These are phyloP conservation scores for Notamacropus eugenii DNA, from an alignment of 2,797 vertebrate genomes.

Conservation along the genomic window DNA sequence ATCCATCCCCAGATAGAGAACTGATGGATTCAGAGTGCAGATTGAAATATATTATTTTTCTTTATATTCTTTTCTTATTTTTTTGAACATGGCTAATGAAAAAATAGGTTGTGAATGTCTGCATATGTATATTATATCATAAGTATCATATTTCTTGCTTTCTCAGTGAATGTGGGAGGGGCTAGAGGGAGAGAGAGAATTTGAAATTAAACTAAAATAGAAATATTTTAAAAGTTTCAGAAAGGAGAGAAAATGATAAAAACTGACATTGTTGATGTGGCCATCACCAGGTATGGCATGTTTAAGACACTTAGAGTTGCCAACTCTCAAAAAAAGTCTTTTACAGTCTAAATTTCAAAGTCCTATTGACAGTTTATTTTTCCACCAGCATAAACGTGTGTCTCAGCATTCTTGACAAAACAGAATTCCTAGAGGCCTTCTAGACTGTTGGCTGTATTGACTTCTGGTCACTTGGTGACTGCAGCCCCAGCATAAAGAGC, in stretches of 20 bases:
- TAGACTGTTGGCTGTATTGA: conserved; percentile 37
- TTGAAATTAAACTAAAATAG: not conserved
- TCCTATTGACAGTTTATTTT: conserved; percentile 47
- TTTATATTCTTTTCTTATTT: not conserved
- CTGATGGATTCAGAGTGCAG: not conserved
- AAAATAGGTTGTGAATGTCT: not conserved
- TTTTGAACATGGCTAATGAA: not conserved
- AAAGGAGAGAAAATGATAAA: not conserved
- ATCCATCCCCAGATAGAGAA: not conserved
- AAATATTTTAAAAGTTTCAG: not conserved
- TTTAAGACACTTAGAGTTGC: not conserved
- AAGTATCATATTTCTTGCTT: not conserved
- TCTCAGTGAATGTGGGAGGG: not conserved
- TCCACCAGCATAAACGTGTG: conserved; percentile 39
- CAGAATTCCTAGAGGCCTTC: conserved; percentile 52
- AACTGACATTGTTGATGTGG: not conserved
- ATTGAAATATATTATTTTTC: not conserved
- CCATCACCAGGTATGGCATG: not conserved
- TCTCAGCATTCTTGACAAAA: conserved; percentile 50
- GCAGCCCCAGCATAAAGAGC: not conserved
- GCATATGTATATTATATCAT: not conserved
- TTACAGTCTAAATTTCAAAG: conserved; percentile 26
- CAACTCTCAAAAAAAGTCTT: conserved; percentile 45
- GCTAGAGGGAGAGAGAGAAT: not conserved
- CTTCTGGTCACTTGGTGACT: conserved; percentile 40